Evolutionary conservation across 2,113 vertebrate genomes (phyloP), one percentile per base, ranked within the genome.

Genomic region (Cyanoderma ruficeps): DNA sequence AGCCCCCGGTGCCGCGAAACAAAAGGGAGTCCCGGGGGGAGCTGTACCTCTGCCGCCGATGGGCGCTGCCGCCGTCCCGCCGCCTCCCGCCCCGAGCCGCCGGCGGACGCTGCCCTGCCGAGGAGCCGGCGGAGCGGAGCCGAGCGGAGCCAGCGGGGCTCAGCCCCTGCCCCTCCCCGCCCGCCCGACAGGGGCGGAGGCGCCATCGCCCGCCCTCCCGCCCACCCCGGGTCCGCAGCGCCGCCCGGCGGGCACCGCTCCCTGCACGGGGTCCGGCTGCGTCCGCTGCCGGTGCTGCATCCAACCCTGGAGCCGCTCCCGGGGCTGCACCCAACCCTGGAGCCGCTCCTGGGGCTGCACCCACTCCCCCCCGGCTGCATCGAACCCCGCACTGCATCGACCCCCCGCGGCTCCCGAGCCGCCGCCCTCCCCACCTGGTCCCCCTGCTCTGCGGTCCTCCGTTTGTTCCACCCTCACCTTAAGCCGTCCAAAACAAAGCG

Each of bases 21-120:
- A 76, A 71, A 83, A 39, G 53, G 59, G 18, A 7, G n/a, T 5
- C 9, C 42, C 27, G 11, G 10, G 6, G 8, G 8, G 12, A 61
- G 46, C 89, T 23, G 44, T 95, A 89, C 94, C 94, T 95, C 25
- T 65, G 92, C 76, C 30, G n/a, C 83, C 79, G 25, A 83, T 88
- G 59, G 79, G 83, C 83, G 87, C 78, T 93, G 71, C 87, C 74
- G 74, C 78, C 63, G 87, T 80, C 61, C 78, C 78, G 57, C 30
- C 71, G 21, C 69, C 46, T 42, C 56, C 67, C 74, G 69, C 71
- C 69, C 57, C 42, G 69, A 92, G 35, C 90, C 61, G 50, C 49
- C 57, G 59, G 69, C 72, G 37, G 39, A 59, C 72, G 72, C 83
- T 68, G 83, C 61, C 83, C 70, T 42, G 60, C 69, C 56, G 27